Base-by-base conservation (phyloP, 2,113 vertebrate species). In the Ramphastos sulfuratus region DNA sequence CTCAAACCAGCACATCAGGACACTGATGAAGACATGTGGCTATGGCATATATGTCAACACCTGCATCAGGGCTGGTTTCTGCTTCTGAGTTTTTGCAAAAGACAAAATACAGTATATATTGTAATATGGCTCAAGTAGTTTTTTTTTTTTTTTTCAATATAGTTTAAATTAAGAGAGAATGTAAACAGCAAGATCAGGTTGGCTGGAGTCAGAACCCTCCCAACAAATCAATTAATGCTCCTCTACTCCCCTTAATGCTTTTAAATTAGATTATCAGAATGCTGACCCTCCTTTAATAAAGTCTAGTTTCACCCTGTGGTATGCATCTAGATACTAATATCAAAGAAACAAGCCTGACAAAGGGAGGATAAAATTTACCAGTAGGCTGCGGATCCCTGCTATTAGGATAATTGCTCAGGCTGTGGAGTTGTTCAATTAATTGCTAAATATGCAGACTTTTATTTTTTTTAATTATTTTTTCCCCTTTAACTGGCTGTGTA, bases 191-290 rank as follows among this genome's bases (percentile, higher is more conserved):
- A 81, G 65, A 96, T 81, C 73, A 87, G 39, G 54, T 80, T 91
- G 71, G 19, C 42, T 94, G 80, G 55, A 92, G 60, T 91, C 73
- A 93, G 44, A 95, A 90, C 30, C 80, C 92, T 91, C 94, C 82
- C 91, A 91, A 82, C 64, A 96, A 96, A 95, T 93, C 93, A 96
- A 95, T 96, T 95, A 95, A 94, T 67, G 74, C 27, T 96, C 52
- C 33, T 87, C 42, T 85, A 90, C 78, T 95, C 93, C 95, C 93
- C 80, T 93, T 91, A 92, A 94, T 87, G 82, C 82, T 91, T 96
- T 94, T 75, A 95, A 97, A 96, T 95, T 95, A 96, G 96, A 93
- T 93, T 95, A 96, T 85, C 89, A 94, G 81, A 94, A 89, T 69
- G 82, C 65, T 92, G 89, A 93, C 89, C 93, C 84, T 96, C 88